Evolutionary conservation across 1,140 invertebrate species (phyloP), one percentile per base, ranked within the genome.

Genomic region (Drusus annulatus): DNA sequence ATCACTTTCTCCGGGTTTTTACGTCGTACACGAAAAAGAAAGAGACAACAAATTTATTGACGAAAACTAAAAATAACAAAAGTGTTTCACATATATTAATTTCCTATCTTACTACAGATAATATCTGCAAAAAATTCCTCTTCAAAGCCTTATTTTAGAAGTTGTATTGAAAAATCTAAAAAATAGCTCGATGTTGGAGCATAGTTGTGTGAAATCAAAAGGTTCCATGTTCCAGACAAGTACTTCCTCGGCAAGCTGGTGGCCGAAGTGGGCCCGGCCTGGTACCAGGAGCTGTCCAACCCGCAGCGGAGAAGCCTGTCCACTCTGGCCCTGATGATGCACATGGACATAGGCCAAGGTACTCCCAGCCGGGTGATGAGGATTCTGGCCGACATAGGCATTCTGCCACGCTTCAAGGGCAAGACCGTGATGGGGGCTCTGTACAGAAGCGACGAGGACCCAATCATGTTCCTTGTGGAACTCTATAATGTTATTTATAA

Each of bases 261-360:
- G 23, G 50, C 45, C 3, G 69, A 21, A 15, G 51, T 77, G 63
- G 75, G 75, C 2, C 75, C 75, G 1, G 10, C 21, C 2, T 77
- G 75, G 75, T 77, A 65, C 31, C 75, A 65, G 23, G 75, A 77
- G 23, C 25, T 77, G 13, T 77, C 75, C 10, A 77, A 77, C 21
- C 75, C 58, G 2, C 75, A 77, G 28, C 36, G 60, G 7, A 23
- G 65, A 2, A 52, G 58, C 23, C 4, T 77, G 13, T 21, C 56
- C 28, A 65, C 58, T 8, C 50, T 77, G 31, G 13, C 7, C 21
- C 16, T 58, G 2, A 58, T 52, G 45, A 77, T 77, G 36, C 58
- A 77, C 36, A 65, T 63, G 60, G 75, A 77, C 19, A 25, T 50
- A 6, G 60, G 36, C 45, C 75, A 63, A 25, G 75, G 75, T 3